These are phyloP conservation scores for Tachyglossus aculeatus DNA, from an alignment of 2,797 vertebrate genomes.

Conservation along the genomic window DNA sequence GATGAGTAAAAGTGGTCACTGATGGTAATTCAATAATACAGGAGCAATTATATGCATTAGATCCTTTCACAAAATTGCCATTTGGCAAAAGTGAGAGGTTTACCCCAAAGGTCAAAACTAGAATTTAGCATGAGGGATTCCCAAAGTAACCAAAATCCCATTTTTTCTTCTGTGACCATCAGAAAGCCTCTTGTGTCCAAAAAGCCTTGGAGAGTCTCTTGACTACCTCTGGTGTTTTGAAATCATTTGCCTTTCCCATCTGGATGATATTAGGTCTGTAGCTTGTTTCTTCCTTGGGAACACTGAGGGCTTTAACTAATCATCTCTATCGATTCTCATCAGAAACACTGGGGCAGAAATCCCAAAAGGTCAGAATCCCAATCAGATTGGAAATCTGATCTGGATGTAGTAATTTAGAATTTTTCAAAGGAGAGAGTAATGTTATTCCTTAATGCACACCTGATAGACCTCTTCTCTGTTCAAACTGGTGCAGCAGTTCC, in stretches of 20 bases:
- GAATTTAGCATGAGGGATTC: neutral
- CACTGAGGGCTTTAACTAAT: no score
- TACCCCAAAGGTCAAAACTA: neutral
- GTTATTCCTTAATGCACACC: neutral
- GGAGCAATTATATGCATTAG: neutral
- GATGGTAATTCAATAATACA: neutral
- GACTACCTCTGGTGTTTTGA: no score
- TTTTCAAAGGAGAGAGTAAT: neutral
- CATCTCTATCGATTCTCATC: constrained; percentile 1
- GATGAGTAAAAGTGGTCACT: neutral
- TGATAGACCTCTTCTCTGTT: neutral
- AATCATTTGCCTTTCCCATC: no score
- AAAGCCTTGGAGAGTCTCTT: neutral
- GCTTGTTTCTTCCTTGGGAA: no score
- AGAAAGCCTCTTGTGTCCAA: neutral
- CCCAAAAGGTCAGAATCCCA: neutral
- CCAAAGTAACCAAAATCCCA: neutral
- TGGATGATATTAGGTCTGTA: no score
- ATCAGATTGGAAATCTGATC: neutral
- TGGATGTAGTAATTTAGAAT: neutral
- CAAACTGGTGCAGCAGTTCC: no score
- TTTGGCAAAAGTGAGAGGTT: neutral
- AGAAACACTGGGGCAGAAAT: neutral
- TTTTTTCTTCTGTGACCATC: neutral
- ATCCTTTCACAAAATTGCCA: neutral